These are phyloP conservation scores for Phania funesta DNA, from an alignment of 2,888 invertebrate species.

Conservation along the genomic window DNA sequence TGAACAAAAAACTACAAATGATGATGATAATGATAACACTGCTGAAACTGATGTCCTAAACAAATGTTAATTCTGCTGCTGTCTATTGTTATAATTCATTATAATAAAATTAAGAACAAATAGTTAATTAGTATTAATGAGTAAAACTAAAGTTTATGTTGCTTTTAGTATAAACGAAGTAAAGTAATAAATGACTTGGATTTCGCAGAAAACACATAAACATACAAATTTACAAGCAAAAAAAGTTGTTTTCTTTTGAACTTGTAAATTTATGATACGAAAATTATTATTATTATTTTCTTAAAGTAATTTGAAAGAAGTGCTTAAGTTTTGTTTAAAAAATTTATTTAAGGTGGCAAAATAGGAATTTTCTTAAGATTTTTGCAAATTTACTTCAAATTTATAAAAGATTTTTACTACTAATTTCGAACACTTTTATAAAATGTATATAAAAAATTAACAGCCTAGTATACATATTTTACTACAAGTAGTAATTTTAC, in stretches of 20 bases:
- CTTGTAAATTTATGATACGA: too few species aligned
- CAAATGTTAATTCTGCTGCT: background rate
- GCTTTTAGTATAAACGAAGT: background rate
- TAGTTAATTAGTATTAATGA: slow-evolving; percentile 22
- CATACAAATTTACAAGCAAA: background rate
- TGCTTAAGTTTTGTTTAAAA: too few species aligned
- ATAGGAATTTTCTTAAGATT: too few species aligned
- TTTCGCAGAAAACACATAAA: background rate
- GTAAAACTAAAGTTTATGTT: background rate
- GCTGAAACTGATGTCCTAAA: background rate
- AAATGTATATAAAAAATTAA: too few species aligned
- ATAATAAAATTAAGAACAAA: slow-evolving; percentile 12
- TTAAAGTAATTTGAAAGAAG: too few species aligned
- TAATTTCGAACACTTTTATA: too few species aligned
- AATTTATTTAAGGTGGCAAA: too few species aligned
- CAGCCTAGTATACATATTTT: too few species aligned
- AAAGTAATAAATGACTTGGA: background rate
- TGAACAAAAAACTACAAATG: background rate
- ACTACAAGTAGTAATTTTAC: too few species aligned
- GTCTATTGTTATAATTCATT: slow-evolving; percentile 2
- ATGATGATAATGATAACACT: background rate
- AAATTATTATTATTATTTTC: too few species aligned
- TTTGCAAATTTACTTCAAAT: too few species aligned
- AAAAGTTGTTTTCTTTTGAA: background rate
- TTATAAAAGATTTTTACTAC: too few species aligned